phyloP scores from a whole-genome alignment of 1,140 invertebrate genomes.

The Cheumatopsyche charites region DNA sequence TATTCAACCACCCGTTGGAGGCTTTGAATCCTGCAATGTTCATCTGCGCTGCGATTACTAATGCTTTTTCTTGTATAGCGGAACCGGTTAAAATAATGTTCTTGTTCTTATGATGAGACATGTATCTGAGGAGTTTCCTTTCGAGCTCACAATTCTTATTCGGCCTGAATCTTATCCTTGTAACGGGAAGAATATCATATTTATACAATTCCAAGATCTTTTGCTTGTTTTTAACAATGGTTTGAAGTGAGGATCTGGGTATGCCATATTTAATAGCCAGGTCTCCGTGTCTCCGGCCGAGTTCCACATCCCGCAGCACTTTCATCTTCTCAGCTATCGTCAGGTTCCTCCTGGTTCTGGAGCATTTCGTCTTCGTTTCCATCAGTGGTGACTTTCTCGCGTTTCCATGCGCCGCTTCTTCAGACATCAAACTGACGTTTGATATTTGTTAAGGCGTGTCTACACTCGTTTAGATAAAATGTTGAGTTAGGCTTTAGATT shows the following conservation, averaged over 20 bases:
- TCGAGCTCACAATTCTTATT: too few species aligned
- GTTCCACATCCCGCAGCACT: background rate
- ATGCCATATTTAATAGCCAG: slow-evolving; percentile 6
- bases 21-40: background rate
- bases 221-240: background rate
- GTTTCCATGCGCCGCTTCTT: too few species aligned
- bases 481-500: too few species aligned
- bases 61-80: background rate
- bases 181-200: background rate
- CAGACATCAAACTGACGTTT: too few species aligned
- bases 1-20: slow-evolving; percentile 1
- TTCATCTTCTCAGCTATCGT: slow-evolving; percentile 6
- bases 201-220: background rate
- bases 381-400: too few species aligned
- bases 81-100: background rate
- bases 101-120: background rate
- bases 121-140: background rate
- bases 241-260: background rate
- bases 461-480: too few species aligned
- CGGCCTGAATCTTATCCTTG: too few species aligned
- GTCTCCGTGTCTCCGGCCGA: background rate
- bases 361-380: background rate
- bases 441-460: too few species aligned
- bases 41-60: background rate
- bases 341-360: background rate